A percentile compares a stretch with the other conserved stretches of the same genome.
Conservation (phyloP, 2,888 invertebrate species). For the Drosophila melanosoma region DNA sequence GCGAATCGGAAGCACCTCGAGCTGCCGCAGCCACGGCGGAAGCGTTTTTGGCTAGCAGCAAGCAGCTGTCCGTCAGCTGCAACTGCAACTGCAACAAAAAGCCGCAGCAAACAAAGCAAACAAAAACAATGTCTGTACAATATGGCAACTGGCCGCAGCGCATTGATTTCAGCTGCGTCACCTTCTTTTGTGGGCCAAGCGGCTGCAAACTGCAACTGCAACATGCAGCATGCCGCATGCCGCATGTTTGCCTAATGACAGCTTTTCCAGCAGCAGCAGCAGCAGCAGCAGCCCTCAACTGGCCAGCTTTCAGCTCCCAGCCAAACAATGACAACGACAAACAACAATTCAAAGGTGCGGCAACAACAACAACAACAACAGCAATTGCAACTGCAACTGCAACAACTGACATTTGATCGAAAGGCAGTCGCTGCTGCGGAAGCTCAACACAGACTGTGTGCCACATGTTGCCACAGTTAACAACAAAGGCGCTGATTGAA, state of each 20-base stretch:
- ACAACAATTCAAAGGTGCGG: conserved; percentile 70
- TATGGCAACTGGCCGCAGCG: conserved; percentile 53
- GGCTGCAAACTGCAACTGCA: conserved; percentile 30
- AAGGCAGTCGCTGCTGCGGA: conserved; percentile 70
- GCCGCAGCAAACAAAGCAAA: conserved; percentile 21
- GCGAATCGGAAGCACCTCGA: conserved; percentile 57
- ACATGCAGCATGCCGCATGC: conserved; percentile 45
- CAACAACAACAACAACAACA: conserved; percentile 11
- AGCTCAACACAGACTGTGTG: conserved; percentile 49
- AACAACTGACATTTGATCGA: conserved; percentile 72
- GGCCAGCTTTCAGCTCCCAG: conserved; percentile 13
- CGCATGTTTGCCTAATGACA: conserved; percentile 66
- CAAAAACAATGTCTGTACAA: neutral
- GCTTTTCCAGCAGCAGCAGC: conserved; percentile 36
- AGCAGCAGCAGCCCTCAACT: conserved; percentile 32
- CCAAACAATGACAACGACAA: conserved; percentile 49
- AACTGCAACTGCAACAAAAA: conserved; percentile 20
- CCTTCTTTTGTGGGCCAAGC: conserved; percentile 61
- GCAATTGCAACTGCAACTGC: conserved; percentile 2
- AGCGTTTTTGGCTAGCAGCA: conserved; percentile 45
- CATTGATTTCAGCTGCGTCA: conserved; percentile 80
- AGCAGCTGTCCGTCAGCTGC: conserved; percentile 50
- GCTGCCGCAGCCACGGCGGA: conserved; percentile 69
- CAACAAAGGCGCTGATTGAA: conserved; percentile 60
- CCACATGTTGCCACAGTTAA: conserved; percentile 32